Conservation (phyloP, 2,797 vertebrate genomes). For the Euthynnus affinis region DNA sequence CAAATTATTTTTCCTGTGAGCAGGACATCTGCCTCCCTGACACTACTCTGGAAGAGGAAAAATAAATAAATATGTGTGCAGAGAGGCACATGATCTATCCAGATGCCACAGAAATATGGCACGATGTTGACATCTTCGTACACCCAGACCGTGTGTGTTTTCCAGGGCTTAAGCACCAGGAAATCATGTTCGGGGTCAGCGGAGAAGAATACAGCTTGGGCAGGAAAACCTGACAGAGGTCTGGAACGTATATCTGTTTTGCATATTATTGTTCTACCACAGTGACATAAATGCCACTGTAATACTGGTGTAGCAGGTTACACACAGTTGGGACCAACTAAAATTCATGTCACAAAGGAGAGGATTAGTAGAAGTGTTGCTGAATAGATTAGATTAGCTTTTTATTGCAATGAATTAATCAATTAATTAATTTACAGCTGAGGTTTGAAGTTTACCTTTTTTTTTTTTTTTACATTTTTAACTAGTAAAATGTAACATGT, state of each 20-base stretch:
- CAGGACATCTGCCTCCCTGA: conserved; percentile 92
- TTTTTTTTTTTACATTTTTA: not conserved
- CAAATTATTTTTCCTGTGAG: conserved; percentile 92
- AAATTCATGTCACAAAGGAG: conserved; percentile 25
- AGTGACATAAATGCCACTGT: conserved; percentile 24
- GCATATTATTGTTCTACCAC: conserved; percentile 60
- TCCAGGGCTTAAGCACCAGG: conserved; percentile 79
- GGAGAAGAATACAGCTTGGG: conserved; percentile 69
- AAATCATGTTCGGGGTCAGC: conserved; percentile 76
- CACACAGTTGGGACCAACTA: conserved; percentile 10
- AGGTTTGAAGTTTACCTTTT: conserved; percentile 1
- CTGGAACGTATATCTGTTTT: conserved; percentile 67
- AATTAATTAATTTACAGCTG: not conserved
- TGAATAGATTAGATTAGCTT: not conserved
- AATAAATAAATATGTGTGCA: conserved; percentile 87
- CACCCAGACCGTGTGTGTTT: conserved; percentile 67
- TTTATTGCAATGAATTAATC: not conserved
- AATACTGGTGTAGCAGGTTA: conserved; percentile 59
- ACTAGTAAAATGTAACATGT: not conserved
- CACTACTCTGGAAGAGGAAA: conserved; percentile 79
- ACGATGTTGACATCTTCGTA: conserved; percentile 69
- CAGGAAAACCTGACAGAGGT: conserved; percentile 66
- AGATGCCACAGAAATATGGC: conserved; percentile 87
- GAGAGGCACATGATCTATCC: conserved; percentile 84
- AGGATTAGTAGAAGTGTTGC: conserved; percentile 2